Percentiles rank a stretch among this genome's conserved stretches.
Conservation (phyloP, 2,797 vertebrate species). For the Paramormyrops hopkinsi region DNA sequence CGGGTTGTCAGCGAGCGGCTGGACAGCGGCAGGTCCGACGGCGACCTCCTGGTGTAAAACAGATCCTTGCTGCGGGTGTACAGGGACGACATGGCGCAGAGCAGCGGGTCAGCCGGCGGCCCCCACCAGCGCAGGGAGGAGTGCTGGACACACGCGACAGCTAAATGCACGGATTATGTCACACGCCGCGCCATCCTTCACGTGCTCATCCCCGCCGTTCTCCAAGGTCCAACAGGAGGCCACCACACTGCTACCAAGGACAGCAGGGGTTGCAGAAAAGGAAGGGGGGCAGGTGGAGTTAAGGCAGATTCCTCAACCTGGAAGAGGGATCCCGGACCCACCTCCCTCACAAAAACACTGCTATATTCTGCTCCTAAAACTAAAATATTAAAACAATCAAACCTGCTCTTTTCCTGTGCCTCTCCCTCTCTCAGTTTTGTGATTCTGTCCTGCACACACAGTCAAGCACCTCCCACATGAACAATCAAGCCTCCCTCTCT, state of each 20-base stretch:
- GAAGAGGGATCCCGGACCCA: not conserved
- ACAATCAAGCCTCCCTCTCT: not conserved
- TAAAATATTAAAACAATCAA: conserved; percentile 8
- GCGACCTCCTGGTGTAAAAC: conserved; percentile 62
- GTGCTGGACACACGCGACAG: not conserved
- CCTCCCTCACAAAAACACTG: not conserved
- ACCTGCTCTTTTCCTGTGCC: not conserved
- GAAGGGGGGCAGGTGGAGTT: not conserved
- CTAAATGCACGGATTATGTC: not conserved
- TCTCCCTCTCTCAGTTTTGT: not conserved
- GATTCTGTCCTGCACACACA: not conserved
- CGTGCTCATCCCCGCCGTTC: not conserved
- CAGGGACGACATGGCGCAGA: conserved; percentile 71
- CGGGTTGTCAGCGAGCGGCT: conserved; percentile 63
- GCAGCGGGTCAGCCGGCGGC: conserved; percentile 21
- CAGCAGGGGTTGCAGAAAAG: not conserved
- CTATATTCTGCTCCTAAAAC: not conserved
- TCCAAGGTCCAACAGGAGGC: not conserved
- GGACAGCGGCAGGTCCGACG: conserved; percentile 72
- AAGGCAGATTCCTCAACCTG: not conserved
- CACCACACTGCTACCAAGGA: not conserved
- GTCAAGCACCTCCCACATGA: conserved; percentile 14
- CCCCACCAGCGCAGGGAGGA: conserved; percentile 34
- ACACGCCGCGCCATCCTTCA: not conserved
- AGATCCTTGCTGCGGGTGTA: conserved; percentile 76